These are phyloP conservation scores for Mareca strepera DNA, from an alignment of 2,797 vertebrate species.

Conservation along the genomic window DNA sequence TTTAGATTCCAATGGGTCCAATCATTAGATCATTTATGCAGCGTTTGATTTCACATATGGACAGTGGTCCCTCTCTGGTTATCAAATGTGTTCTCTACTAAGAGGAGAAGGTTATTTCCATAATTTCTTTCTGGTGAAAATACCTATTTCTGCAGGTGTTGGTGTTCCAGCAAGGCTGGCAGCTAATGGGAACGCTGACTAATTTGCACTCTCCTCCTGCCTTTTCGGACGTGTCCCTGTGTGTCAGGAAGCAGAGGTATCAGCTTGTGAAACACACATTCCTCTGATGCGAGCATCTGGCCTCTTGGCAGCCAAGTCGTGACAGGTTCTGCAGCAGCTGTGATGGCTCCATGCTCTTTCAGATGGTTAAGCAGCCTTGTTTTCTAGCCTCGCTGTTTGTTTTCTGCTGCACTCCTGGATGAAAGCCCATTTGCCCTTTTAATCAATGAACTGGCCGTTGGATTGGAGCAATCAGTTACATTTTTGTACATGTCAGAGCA, in stretches of 20 bases:
- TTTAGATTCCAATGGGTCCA: slow-evolving; percentile 11
- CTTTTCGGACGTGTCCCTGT: not conserved
- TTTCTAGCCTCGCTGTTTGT: slow-evolving; percentile 58
- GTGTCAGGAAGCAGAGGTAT: slow-evolving; percentile 53
- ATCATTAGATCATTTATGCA: not conserved
- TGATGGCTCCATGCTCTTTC: slow-evolving; percentile 56
- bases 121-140: slow-evolving; percentile 10
- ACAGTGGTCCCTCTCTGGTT: not conserved
- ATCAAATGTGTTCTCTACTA: not conserved
- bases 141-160: not conserved
- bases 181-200: not conserved
- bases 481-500: slow-evolving; percentile 45
- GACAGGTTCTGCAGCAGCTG: slow-evolving; percentile 75
- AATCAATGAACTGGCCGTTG: slow-evolving; percentile 44
- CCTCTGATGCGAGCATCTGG: slow-evolving; percentile 67
- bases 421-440: slow-evolving; percentile 64
- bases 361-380: slow-evolving; percentile 72
- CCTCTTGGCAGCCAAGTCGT: slow-evolving; percentile 71
- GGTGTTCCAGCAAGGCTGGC: not conserved
- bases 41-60: slow-evolving; percentile 19
- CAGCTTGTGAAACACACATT: slow-evolving; percentile 63
- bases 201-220: not conserved
- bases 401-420: slow-evolving; percentile 55
- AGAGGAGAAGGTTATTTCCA: not conserved
- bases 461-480: slow-evolving; percentile 13